These are phyloP conservation scores for Theristicus caerulescens DNA, from an alignment of 2,113 vertebrate species.

Conservation along the genomic window DNA sequence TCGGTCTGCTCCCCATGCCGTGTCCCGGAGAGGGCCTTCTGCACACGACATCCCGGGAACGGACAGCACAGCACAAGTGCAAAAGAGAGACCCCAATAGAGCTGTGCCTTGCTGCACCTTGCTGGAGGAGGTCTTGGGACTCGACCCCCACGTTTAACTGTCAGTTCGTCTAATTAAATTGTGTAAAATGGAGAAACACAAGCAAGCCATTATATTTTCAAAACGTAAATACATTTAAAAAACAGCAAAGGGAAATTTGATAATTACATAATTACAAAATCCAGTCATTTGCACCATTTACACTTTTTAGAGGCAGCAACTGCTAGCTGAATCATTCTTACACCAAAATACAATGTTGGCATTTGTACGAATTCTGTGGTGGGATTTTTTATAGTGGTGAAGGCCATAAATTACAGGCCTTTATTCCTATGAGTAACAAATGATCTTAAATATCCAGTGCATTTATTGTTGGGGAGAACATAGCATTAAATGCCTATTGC, in stretches of 20 bases:
- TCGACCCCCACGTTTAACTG: too few relatives aligned
- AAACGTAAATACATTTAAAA: background rate
- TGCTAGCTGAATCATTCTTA: background rate
- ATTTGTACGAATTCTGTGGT: rapidly evolving
- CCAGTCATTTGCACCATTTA: background rate
- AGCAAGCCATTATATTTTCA: background rate
- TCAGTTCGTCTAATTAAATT: too few relatives aligned
- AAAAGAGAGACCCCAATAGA: rapidly evolving
- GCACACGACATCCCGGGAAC: rapidly evolving
- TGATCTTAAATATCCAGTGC: background rate
- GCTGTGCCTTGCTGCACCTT: too few relatives aligned
- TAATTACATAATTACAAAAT: background rate
- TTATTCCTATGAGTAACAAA: background rate
- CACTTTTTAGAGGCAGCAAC: background rate
- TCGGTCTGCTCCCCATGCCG: rapidly evolving
- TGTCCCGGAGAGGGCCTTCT: background rate
- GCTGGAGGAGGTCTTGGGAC: too few relatives aligned
- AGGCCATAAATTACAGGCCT: background rate
- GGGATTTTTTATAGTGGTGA: background rate
- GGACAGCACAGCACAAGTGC: rapidly evolving
- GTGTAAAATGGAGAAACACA: background rate
- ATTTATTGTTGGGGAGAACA: background rate
- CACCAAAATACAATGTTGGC: background rate
- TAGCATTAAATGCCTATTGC: background rate
- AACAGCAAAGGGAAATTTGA: background rate